Base-by-base conservation (phyloP, 1,140 invertebrate species). In the Centruroides sculpturatus region DNA sequence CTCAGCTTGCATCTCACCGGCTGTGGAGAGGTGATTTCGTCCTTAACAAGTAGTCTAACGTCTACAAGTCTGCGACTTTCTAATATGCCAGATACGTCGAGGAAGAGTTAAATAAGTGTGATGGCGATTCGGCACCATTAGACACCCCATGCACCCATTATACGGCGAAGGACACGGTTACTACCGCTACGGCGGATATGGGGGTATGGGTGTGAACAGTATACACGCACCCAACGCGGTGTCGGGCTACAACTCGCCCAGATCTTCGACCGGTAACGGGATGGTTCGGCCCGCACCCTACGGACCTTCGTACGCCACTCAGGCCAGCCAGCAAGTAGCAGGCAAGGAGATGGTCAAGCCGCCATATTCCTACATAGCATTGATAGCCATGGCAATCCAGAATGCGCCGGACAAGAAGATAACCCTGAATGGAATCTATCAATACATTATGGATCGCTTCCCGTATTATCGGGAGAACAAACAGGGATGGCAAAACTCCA, bases 371-470 rank as follows among this genome's bases (percentile, higher is more conserved):
- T 99, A 98, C 76, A 98, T 98, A 51, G 94, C 95, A 0, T 79
- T 99, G 12, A 98, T 98, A 48, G 91, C 93, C 1, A 97, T 98
- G 94, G 93, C 94, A 13, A 97, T 98, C 49, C 87, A 94, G 70
- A 87, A 89, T 70, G 83, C 90, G 0, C 84, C 87, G 0, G 90
- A 94, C 57, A 91, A 94, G 70, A 89, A 90, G 70, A 86, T 98
- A 57, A 99, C 96, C 0, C 78, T 99, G 0, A 97, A 95, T 71
- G 94, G 93, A 8, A 99, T 99, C 69, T 99, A 99, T 72, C 88
- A 95, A 74, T 98, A 94, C 71, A 99, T 99, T 63, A 98, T 98
- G 87, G 92, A 97, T 66, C 79, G 89, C 5, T 98, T 98, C 71
- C 92, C 92, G 0, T 98, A 95, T 71, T 98, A 98, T 73, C 78